These are phyloP conservation scores for Drosophila parabipectinata DNA, from an alignment of 1,140 invertebrate genomes.

Conservation along the genomic window DNA sequence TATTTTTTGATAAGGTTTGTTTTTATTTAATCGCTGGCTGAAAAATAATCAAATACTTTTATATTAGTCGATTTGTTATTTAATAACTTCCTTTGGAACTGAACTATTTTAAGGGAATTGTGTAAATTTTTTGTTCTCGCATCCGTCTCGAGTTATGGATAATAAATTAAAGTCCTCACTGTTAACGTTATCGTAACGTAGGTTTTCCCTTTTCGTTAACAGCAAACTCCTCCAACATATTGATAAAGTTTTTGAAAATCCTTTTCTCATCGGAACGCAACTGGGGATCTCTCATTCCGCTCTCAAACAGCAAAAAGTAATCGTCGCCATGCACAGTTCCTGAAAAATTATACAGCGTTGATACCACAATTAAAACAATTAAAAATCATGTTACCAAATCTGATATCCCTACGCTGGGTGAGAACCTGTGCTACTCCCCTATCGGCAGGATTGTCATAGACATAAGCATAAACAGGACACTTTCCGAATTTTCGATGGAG, in stretches of 20 bases:
- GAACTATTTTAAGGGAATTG: conserved; percentile 7
- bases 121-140: conserved; percentile 21
- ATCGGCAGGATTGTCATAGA: conserved; percentile 65
- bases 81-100: no score
- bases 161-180: conserved; percentile 18
- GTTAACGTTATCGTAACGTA: conserved; percentile 40
- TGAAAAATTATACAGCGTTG: not conserved
- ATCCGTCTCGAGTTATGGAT: conserved; percentile 13
- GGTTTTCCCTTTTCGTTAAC: conserved; percentile 1
- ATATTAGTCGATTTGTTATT: not conserved
- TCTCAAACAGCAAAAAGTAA: conserved; percentile 50
- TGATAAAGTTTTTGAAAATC: conserved; percentile 48
- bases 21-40: not conserved
- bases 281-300: not conserved
- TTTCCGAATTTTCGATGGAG: conserved; percentile 37
- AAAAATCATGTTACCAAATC: conserved; percentile 40
- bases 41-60: not conserved
- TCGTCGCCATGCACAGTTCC: conserved; percentile 66
- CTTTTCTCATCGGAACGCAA: conserved; percentile 37
- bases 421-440: conserved; percentile 29
- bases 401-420: conserved; percentile 33
- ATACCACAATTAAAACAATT: not conserved
- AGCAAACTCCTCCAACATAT: conserved; percentile 54
- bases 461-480: conserved; percentile 50
- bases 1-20: not conserved